Evolutionary conservation across 2,113 vertebrate genomes (phyloP).

Genomic region (Coreoperca whiteheadi): DNA sequence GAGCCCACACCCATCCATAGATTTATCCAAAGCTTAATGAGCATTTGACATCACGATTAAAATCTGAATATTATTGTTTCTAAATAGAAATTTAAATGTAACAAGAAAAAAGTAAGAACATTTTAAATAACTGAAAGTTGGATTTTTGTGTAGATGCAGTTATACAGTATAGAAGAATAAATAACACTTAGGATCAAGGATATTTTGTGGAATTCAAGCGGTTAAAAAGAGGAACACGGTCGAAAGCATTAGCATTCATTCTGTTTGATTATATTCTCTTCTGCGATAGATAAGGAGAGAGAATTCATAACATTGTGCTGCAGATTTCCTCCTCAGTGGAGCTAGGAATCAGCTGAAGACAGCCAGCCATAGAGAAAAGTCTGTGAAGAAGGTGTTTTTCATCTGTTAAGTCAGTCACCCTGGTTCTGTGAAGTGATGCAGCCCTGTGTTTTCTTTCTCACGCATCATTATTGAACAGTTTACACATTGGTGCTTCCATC

Average conservation of each 20-base stretch:
- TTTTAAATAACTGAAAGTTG: slow-evolving; percentile 47
- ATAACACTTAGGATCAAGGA: slow-evolving; percentile 61
- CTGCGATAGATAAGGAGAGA: slow-evolving; percentile 40
- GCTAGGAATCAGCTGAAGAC: slow-evolving; percentile 33
- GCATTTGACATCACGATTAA: slow-evolving; percentile 66
- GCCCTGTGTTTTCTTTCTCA: slow-evolving; percentile 55
- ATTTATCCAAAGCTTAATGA: slow-evolving; percentile 45
- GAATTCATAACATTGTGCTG: slow-evolving; percentile 65
- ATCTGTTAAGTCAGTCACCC: slow-evolving; percentile 38
- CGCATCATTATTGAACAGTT: slow-evolving; percentile 32
- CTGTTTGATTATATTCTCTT: slow-evolving; percentile 61
- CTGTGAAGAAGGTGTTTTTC: slow-evolving; percentile 62
- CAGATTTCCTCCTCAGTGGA: slow-evolving; percentile 51
- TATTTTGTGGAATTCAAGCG: slow-evolving; percentile 53
- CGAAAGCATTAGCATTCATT: slow-evolving; percentile 69
- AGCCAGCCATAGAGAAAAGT: slow-evolving; percentile 17
- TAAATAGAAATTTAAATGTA: slow-evolving; percentile 67
- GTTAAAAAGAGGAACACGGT: slow-evolving; percentile 64
- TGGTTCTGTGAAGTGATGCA: slow-evolving; percentile 56
- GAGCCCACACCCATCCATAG: slow-evolving; percentile 9
- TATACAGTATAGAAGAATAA: slow-evolving; percentile 70
- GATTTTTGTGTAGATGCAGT: slow-evolving; percentile 61
- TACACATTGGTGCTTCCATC: slow-evolving; percentile 52
- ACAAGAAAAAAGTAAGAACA: slow-evolving; percentile 63
- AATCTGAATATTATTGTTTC: slow-evolving; percentile 66